Evolutionary conservation across 2,797 vertebrate species (phyloP).

Genomic region (Halcyon smyrnensis): DNA sequence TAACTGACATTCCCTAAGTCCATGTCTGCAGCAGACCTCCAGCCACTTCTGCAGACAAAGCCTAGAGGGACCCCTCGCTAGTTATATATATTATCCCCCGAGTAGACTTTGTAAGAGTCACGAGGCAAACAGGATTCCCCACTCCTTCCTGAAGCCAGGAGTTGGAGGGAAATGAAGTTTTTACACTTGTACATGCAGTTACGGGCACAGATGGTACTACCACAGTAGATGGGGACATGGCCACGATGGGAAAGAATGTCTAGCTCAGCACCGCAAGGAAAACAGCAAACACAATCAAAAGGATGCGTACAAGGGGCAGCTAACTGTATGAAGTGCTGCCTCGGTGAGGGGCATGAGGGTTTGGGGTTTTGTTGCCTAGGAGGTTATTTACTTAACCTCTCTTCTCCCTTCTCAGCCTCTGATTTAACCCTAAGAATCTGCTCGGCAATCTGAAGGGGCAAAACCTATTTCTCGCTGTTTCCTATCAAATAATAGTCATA

Average conservation of each 20-base stretch:
- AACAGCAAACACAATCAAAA: not conserved
- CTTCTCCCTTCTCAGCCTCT: not conserved
- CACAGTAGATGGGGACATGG: not conserved
- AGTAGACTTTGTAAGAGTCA: not conserved
- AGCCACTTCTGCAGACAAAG: not conserved
- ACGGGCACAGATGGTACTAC: not conserved
- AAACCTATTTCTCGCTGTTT: not conserved
- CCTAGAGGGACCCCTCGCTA: not conserved
- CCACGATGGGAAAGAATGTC: not conserved
- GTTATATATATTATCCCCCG: not conserved
- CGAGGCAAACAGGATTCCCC: not conserved
- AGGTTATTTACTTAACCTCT: not conserved
- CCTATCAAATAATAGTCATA: not conserved
- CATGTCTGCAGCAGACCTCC: not conserved
- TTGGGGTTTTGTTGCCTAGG: not conserved
- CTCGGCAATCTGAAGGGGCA: not conserved
- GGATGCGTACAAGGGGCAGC: not conserved
- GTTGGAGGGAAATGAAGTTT: not conserved
- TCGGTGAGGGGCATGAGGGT: not conserved
- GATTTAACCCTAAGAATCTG: not conserved
- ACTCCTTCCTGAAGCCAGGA: not conserved
- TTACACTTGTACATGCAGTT: not conserved
- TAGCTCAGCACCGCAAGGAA: not conserved
- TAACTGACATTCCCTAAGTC: not conserved
- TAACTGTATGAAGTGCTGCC: not conserved